phyloP scores from a whole-genome alignment of 2,888 invertebrate genomes.

The Hartigia nigra region DNA sequence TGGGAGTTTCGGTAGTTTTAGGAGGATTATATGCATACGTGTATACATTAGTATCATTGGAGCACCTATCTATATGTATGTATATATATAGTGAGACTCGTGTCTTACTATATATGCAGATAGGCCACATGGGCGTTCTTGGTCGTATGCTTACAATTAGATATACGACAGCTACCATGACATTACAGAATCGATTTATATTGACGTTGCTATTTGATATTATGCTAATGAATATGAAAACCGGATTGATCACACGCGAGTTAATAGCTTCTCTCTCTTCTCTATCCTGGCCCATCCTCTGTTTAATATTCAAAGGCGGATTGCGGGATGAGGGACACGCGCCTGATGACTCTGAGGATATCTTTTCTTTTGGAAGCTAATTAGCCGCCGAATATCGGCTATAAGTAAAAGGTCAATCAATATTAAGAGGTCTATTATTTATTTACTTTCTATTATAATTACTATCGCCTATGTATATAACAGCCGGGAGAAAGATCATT shows the following conservation, averaged over 20 bases:
- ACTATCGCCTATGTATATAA: not conserved
- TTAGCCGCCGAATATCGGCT: too few species aligned
- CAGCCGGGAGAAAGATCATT: not conserved
- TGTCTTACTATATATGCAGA: too few species aligned
- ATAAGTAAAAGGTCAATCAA: not conserved
- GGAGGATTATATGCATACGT: not conserved
- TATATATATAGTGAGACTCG: not conserved
- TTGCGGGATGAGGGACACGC: not conserved
- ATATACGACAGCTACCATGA: conserved; percentile 15
- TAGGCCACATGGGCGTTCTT: not conserved
- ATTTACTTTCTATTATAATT: not conserved
- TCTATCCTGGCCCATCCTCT: not conserved
- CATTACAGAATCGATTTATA: conserved; percentile 25
- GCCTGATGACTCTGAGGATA: not conserved
- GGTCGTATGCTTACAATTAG: not conserved
- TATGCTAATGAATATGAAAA: conserved; percentile 26
- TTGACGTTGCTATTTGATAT: conserved; percentile 25
- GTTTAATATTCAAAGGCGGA: not conserved
- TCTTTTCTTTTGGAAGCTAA: not conserved
- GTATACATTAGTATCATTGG: not conserved
- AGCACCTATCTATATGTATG: not conserved
- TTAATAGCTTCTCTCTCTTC: not conserved
- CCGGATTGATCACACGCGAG: conserved; percentile 15
- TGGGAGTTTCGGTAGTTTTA: not conserved
- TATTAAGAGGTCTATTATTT: not conserved